Evolutionary conservation across 2,797 vertebrate genomes (phyloP), one percentile per base, ranked within the genome.

Genomic region (Dallia pectoralis): DNA sequence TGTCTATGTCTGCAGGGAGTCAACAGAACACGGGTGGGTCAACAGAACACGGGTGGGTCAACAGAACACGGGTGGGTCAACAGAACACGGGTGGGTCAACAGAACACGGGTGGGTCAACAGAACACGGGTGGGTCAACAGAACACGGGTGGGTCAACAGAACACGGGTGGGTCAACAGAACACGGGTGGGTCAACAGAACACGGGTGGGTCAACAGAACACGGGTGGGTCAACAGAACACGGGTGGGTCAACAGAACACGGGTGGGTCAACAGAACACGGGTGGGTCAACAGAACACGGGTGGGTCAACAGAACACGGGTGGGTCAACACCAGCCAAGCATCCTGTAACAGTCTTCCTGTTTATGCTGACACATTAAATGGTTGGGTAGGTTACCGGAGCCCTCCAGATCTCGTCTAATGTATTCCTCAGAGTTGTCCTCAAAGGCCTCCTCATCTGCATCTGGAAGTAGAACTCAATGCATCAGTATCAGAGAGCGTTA

Each of bases 351-450:
- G 18, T 19, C 32, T 5, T 62, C 27, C 61, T 16, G 27, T 29
- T 30, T 0, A 29, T 2, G 40, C 12, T 2, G 3, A 12, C 14
- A 32, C 16, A 7, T 19, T 22, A 4, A 3, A 47, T 16, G 4
- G 22, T 44, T 12, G 40, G 19, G 36, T 64, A 25, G 49, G 49
- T 91, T 93, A 99, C 97, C 98, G 73, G 98, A 99, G 89, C 98
- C 98, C 91, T 99, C 98, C 69, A 99, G 95, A 87, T 99, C 98
- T 86, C 98, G 94, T 67, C 97, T 92, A 78, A 99, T 99, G 79
- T 99, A 99, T 86, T 99, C 98, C 87, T 99, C 98, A 16, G 98
- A 97, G 88, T 99, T 99, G 89, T 99, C 98, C 90, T 99, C 97
- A 94, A 99, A 99, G 4, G 97, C 96, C 89, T 99, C 98, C 85